Conservation (phyloP, 2,888 invertebrate genomes). For the Tupiocoris notatus region DNA sequence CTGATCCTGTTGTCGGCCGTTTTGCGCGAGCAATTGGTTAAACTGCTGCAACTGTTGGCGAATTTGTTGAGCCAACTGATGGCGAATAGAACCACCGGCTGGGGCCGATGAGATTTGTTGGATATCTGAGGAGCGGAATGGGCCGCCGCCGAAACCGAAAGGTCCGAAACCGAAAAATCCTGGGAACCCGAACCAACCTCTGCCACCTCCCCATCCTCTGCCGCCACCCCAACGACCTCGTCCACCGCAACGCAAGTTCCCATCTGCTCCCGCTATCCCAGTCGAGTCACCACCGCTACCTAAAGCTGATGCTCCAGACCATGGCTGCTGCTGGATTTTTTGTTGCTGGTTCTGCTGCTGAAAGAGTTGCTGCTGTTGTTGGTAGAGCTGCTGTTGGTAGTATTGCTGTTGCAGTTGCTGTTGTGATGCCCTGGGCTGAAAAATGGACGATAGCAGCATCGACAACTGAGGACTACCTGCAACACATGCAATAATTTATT, state of each 20-base stretch:
- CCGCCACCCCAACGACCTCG: background rate
- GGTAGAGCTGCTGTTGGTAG: background rate
- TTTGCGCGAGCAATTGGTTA: background rate
- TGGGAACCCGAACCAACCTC: background rate
- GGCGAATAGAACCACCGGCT: background rate
- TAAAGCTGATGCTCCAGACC: background rate
- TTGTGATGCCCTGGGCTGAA: background rate
- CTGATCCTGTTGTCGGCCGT: background rate
- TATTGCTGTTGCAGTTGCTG: background rate
- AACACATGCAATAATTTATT: no score
- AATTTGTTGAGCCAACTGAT: background rate
- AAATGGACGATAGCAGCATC: background rate
- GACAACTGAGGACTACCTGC: no score
- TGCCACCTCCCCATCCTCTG: background rate
- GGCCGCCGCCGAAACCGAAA: background rate
- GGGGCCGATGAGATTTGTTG: background rate
- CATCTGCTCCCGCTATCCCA: background rate
- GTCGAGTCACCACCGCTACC: background rate
- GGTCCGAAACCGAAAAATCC: background rate
- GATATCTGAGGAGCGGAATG: background rate
- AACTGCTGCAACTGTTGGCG: background rate
- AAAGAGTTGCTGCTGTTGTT: background rate
- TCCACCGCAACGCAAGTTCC: background rate
- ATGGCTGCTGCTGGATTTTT: background rate
- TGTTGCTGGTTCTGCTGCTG: background rate